Base-by-base conservation (phyloP, 1,140 invertebrate genomes). In the Eueides isabella region DNA sequence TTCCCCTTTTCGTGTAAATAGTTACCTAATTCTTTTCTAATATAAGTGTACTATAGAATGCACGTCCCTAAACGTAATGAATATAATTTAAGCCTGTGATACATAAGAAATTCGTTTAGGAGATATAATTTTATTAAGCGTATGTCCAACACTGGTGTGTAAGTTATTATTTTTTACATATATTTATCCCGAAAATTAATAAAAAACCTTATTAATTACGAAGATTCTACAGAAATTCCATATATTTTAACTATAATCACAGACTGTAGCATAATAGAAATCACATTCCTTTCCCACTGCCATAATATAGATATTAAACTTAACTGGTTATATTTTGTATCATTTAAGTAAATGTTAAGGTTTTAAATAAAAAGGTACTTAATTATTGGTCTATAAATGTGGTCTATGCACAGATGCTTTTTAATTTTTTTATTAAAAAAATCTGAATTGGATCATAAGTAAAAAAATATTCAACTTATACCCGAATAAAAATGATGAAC, bases 41-140 rank as follows among this genome's bases (percentile, higher is more conserved):
- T 84, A 67, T 92, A 90, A 89, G 88, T 89, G 87, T 91, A 90
- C 83, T 90, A 91, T 92, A 90, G 89, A 83, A 91, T 91, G 89
- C 89, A 91, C 91, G 91, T 92, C 91, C 91, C 85, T 92, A 86
- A 89, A 85, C 72, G 75, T 91, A 91, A 89, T 80, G 69, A 80
- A 83, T 91, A 90, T 92, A 86, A 85, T 91, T 91, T 91, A 91
- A 91, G 89, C 91, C 89, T 92, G 91, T 92, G 91, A 92, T 92
- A 91, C 86, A 89, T 91, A 89, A 90, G 85, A 87, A 89, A 86
- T 74, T 79, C 72, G 69, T 79, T 79, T 79, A 79, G 78, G 72
- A 61, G 64, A 71, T 76, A 71, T 75, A 65, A 76, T 68, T 65
- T 78, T 70, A 63, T 30, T 79, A 79, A 77, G 78, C 67, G 75